Base-by-base conservation (phyloP, 2,888 invertebrate species). In the Elegia similella region DNA sequence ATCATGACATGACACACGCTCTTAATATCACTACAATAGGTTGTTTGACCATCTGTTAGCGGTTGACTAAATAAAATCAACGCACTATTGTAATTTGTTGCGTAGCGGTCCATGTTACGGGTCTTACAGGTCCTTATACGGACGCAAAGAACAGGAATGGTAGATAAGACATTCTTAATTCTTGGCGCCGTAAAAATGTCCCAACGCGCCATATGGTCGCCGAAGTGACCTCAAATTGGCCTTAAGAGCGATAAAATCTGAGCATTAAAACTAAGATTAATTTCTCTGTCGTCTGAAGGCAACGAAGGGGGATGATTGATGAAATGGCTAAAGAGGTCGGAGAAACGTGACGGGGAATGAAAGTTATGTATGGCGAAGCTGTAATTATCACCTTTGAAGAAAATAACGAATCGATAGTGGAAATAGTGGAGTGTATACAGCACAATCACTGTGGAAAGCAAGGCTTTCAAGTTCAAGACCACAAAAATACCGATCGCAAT, bases 91-190 rank as follows among this genome's bases (percentile, higher is more conserved):
- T 83, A 74, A 67, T 60, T 64, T 68, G 69, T 76, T 13, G 38
- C 23, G 5, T 17, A 82, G 82, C 81, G 75, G 79, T 78, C 62
- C 75, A 66, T 76, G 77, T 76, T 80, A 78, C 77, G 81, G 77
- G 76, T 80, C 79, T 83, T 85, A 82, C 80, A 77, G 79, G 69
- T 63, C 86, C 86, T 64, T 87, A 75, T 80, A 86, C 52, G 85
- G 86, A 15, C 32, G 16, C 60, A 67, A 67, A 71, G 66, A 59
- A 75, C 74, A 71, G 73, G 70, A 68, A 72, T 70, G 72, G 70
- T 67, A 77, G 68, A 67, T 68, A 73, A 71, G 68, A 62, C 64
- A 70, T 65, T 70, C 69, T 75, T 77, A 75, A 77, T 73, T 76
- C 74, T 73, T 75, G 71, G 68, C 74, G 69, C 67, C 73, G 68